Conservation (phyloP, 2,888 invertebrate genomes). For the Scelioninae gen. 1 region DNA sequence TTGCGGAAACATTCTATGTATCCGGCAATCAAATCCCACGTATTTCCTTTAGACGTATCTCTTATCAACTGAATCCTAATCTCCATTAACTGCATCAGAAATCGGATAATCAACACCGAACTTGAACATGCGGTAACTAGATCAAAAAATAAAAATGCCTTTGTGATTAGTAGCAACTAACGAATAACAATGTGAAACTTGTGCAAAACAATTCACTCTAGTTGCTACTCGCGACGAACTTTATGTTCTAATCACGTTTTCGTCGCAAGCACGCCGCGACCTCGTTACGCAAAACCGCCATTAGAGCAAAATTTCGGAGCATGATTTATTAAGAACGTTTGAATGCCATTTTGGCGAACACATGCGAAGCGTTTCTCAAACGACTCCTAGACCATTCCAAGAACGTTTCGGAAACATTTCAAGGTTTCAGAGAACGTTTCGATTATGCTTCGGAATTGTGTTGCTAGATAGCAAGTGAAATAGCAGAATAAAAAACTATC, state of each 20-base stretch:
- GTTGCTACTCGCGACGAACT: not conserved
- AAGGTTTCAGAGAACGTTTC: conserved; percentile 41
- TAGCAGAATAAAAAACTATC: conserved; percentile 19
- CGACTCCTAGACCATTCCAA: conserved; percentile 44
- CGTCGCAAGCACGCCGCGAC: not conserved
- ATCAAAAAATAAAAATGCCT: not conserved
- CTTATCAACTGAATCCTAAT: too few species aligned
- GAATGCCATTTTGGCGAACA: conserved; percentile 19
- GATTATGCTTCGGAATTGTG: conserved; percentile 39
- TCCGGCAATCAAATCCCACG: conserved; percentile 43
- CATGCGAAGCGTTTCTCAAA: conserved; percentile 30
- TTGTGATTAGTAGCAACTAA: not conserved
- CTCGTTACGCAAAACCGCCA: not conserved
- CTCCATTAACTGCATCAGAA: not conserved
- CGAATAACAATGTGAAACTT: not conserved
- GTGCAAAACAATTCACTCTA: not conserved
- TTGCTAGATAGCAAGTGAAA: not conserved
- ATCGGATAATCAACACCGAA: not conserved
- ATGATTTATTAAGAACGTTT: conserved; percentile 43
- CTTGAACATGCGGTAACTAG: not conserved
- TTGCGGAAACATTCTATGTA: conserved; percentile 44
- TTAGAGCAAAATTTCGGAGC: conserved; percentile 9
- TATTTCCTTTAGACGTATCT: conserved; percentile 45
- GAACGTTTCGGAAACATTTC: conserved; percentile 52
- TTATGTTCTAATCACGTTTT: too few species aligned